Base-by-base conservation (phyloP, 2,113 vertebrate species). In the Epinephelus cyanopodus region DNA sequence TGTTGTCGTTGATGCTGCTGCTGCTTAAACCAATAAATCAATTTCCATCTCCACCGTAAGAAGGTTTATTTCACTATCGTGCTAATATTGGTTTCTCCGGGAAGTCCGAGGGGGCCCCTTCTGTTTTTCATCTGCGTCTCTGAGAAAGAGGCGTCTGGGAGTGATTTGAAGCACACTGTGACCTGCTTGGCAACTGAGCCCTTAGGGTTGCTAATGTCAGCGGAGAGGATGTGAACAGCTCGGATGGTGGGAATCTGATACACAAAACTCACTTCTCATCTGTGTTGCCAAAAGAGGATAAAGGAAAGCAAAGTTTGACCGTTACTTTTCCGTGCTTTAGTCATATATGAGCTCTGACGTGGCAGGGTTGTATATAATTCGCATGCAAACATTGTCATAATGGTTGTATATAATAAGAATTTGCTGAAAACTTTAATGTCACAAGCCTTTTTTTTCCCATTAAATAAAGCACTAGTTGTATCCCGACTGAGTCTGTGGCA, bases 121-220 rank as follows among this genome's bases (percentile, higher is more conserved):
- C 74, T 86, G 77, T 71, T 89, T 82, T 70, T 87, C 53, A 84
- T 92, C 57, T 68, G 54, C 48, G 17, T 85, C 85, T 89, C 87
- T 87, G 88, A 86, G 86, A 92, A 93, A 70, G 74, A 78, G 76
- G 86, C 76, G 75, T 90, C 91, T 94, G 92, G 93, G 87, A 94
- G 86, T 90, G 91, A 94, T 94, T 94, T 89, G 67, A 87, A 89
- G 82, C 80, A 53, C 85, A 86, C 85, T 90, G 85, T 92, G 94
- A 94, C 93, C 94, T 83, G 83, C 82, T 90, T 87, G 80, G 87
- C 87, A 91, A 74, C 86, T 29, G 65, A 89, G 87, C 89, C 88
- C 90, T 81, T 0, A 77, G 92, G 94, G 93, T 93, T 90, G 83
- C 72, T 57, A 33, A 87, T 92, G 93, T 94, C 94, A 90, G 87